phyloP scores from a whole-genome alignment of 2,888 invertebrate genomes.

The Marasmarcha lunaedactyla region DNA sequence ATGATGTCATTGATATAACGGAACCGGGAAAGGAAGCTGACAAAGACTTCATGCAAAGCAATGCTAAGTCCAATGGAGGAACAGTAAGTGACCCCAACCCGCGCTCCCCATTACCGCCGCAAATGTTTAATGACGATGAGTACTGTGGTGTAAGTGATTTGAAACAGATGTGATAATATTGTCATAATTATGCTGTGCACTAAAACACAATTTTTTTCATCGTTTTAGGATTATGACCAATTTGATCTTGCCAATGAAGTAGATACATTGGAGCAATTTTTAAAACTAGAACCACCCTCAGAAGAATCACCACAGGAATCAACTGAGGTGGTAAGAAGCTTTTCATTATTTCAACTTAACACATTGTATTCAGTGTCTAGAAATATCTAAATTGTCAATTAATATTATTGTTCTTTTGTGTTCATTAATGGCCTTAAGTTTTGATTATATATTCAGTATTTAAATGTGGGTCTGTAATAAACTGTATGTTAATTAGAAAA shows the following conservation, averaged over 20 bases:
- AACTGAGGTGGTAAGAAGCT: constrained; percentile 22
- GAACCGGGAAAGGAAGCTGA: constrained; percentile 91
- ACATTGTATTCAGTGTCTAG: too few species aligned
- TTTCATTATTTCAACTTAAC: neutral
- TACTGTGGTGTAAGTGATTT: constrained; percentile 88
- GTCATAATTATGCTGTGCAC: neutral
- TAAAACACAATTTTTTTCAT: neutral
- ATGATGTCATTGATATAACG: constrained; percentile 93
- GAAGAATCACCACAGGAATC: constrained; percentile 37
- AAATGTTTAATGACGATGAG: constrained; percentile 91
- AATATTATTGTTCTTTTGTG: too few species aligned
- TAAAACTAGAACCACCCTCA: constrained; percentile 78
- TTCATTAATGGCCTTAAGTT: too few species aligned
- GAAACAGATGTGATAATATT: neutral
- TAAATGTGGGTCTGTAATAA: too few species aligned
- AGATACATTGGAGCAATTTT: constrained; percentile 88
- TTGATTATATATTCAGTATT: too few species aligned
- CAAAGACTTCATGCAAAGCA: constrained; percentile 93
- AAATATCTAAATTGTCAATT: too few species aligned
- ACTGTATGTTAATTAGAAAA: too few species aligned
- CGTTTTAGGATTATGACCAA: constrained; percentile 86
- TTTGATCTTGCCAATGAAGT: constrained; percentile 93
- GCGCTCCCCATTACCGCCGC: constrained; percentile 89
- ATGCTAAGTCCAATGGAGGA: constrained; percentile 80
- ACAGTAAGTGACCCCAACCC: constrained; percentile 80